These are phyloP conservation scores for Pelecanoides urinatrix DNA, from an alignment of 2,113 vertebrate genomes.

Conservation along the genomic window DNA sequence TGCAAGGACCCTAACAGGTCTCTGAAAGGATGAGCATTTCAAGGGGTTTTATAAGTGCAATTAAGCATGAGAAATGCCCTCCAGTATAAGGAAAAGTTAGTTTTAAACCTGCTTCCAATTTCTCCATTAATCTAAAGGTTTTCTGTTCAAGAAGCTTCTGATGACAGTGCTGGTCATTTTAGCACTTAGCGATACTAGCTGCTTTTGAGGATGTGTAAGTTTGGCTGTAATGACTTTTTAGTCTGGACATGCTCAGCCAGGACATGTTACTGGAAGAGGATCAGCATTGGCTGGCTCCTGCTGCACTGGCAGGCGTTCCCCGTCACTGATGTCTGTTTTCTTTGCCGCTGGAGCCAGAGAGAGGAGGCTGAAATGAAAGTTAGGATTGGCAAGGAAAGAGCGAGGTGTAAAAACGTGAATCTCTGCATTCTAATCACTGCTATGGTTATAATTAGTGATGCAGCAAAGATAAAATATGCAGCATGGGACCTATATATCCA, in stretches of 20 bases:
- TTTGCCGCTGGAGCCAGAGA: not conserved
- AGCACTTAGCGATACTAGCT: not conserved
- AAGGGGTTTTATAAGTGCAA: not conserved
- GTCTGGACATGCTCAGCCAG: not conserved
- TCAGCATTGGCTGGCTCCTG: not conserved
- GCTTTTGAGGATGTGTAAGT: not conserved
- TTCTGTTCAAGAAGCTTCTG: not conserved
- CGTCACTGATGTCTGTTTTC: not conserved
- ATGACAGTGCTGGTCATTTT: not conserved
- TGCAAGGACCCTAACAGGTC: not conserved
- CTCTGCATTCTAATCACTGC: not conserved
- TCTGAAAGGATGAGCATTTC: not conserved
- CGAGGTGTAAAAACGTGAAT: not conserved
- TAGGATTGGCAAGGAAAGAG: not conserved
- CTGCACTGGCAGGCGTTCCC: not conserved
- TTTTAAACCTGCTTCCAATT: not conserved
- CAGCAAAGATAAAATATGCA: not conserved
- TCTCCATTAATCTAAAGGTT: not conserved
- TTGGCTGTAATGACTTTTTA: not conserved
- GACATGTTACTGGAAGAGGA: not conserved
- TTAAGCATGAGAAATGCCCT: not conserved
- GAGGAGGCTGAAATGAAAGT: not conserved
- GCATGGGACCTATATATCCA: not conserved
- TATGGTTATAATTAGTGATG: not conserved
- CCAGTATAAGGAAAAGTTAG: not conserved